phyloP scores from a whole-genome alignment of 2,113 vertebrate species.

The Natator depressus region DNA sequence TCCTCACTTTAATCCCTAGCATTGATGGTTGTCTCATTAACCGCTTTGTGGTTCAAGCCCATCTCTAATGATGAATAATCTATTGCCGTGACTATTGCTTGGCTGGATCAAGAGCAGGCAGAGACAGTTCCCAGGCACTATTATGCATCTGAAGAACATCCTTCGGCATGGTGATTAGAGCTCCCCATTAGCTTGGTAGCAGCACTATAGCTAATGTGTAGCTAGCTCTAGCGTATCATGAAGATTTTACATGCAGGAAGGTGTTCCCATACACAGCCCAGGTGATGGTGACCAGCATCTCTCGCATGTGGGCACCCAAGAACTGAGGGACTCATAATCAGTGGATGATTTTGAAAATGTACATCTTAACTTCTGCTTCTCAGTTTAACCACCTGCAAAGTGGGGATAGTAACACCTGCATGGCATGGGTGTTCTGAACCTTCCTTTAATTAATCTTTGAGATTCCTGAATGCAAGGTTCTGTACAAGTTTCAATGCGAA shows the following conservation, averaged over 20 bases:
- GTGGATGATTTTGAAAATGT: no score
- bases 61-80: background rate
- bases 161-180: background rate
- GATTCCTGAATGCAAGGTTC: background rate
- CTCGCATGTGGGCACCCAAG: accelerated
- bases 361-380: background rate
- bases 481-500: background rate
- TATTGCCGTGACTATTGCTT: background rate
- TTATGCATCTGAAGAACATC: background rate
- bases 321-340: background rate
- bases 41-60: background rate
- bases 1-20: background rate
- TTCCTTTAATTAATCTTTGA: background rate
- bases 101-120: background rate
- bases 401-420: background rate
- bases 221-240: background rate
- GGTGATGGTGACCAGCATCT: background rate
- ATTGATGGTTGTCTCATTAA: conserved; percentile 5
- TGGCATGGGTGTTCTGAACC: background rate
- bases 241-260: background rate
- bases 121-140: background rate
- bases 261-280: background rate
- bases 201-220: background rate
- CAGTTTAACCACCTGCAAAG: background rate
- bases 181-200: background rate